Conservation (phyloP, 2,113 vertebrate species). For the Megaceryle torquata region DNA sequence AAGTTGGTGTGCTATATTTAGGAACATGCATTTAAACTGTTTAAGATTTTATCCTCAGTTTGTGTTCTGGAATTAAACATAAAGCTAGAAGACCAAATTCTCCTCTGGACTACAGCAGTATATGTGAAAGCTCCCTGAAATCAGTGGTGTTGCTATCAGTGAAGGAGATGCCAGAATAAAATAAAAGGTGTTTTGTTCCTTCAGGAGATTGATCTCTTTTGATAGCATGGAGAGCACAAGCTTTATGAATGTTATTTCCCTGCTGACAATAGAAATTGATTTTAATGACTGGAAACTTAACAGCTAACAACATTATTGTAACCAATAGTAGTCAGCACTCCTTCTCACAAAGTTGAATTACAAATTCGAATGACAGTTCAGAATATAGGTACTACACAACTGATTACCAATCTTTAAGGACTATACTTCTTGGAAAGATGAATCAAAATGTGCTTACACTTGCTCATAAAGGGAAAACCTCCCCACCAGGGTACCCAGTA, state of each 20-base stretch:
- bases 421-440: too few species aligned
- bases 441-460: too few species aligned
- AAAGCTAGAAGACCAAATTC: background rate
- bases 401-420: too few species aligned
- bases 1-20: background rate
- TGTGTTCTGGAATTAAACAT: background rate
- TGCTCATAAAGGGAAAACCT: too few species aligned
- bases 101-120: background rate
- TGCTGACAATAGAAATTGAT: background rate
- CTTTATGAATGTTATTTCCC: background rate
- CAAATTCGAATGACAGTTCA: too few species aligned
- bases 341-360: too few species aligned
- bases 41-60: background rate
- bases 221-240: background rate
- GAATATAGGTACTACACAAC: too few species aligned
- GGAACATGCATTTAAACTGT: background rate
- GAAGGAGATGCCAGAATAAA: background rate
- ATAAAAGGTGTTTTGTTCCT: background rate
- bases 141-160: background rate
- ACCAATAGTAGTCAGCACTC: too few species aligned
- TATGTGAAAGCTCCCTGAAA: background rate
- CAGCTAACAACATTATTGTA: background rate
- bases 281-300: background rate
- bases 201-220: background rate
- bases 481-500: too few species aligned